Evolutionary conservation across 2,888 invertebrate species (phyloP), one percentile per base, ranked within the genome.

Genomic region (Tetragnatha montana): DNA sequence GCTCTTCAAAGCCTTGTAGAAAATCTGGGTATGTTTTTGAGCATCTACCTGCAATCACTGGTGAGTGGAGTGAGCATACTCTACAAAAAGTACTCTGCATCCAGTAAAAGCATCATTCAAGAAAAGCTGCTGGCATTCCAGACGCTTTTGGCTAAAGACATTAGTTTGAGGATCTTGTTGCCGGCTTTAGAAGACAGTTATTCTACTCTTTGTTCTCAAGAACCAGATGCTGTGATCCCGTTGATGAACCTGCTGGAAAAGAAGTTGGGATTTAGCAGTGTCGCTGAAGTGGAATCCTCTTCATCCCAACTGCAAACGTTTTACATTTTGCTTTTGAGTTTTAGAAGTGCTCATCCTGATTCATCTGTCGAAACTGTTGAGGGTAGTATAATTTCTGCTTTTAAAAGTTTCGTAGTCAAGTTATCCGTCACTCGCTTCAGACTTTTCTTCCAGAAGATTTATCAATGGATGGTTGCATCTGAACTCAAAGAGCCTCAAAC

Each of bases 361-460:
- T 35, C 68, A n/a, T 50, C 35, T 14, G 19, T 91, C 21, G 79
- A 81, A 12, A 10, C 94, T 1, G 91, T 93, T 7, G 93, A 93
- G 10, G 94, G 94, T 79, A 94, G 96, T 0, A 94, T 95, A 69
- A 95, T 97, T 0, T 95, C 96, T 91, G 96, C 97, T 0, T 94
- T 98, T n/a, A 96, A 96, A 1, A 95, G 95, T 80, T 95, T 98
- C 92, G 96, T 98, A 49, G 94, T 98, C 81, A 98, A 98, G 93
- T 94, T 98, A 50, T 98, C 98, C 0, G 98, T 98, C 93, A 95
- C 96, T 0, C 96, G 96, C 71, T 99, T 99, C 94, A 95, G 97
- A 91, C 98, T 98, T 0, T 95, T 98, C 92, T 98, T 97, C 93
- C 96, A 83, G n/a, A 82, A 87, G 79, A 51, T 87, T n/a, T 91